phyloP scores from a whole-genome alignment of 2,797 vertebrate genomes.

The Pelochelys cantorii region DNA sequence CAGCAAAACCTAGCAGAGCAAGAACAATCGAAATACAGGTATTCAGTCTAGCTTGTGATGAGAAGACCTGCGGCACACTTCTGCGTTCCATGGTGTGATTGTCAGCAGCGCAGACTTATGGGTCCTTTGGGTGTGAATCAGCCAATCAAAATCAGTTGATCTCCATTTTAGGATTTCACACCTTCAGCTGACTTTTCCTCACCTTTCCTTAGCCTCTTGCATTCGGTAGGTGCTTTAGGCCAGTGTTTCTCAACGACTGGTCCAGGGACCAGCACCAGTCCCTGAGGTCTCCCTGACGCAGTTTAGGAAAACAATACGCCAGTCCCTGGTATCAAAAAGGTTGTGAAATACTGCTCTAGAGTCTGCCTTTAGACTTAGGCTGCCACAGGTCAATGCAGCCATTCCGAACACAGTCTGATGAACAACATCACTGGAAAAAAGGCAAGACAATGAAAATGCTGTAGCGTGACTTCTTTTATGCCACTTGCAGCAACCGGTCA shows the following conservation, averaged over 20 bases:
- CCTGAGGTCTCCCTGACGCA: background rate
- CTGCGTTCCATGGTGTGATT: background rate
- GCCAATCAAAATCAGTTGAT: background rate
- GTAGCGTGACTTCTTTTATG: background rate
- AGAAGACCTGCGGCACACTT: background rate
- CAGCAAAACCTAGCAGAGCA: background rate
- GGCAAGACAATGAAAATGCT: background rate
- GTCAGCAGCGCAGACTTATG: background rate
- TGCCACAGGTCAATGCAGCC: background rate
- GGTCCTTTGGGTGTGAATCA: too few relatives aligned
- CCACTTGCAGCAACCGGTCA: background rate
- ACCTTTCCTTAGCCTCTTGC: background rate
- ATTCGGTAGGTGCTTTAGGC: background rate
- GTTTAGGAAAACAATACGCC: background rate
- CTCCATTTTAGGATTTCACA: background rate
- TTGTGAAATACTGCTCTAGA: background rate
- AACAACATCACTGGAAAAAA: background rate
- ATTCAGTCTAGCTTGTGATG: background rate
- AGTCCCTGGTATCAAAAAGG: background rate
- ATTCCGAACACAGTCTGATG: background rate
- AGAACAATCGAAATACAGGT: background rate
- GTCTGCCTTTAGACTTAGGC: background rate
- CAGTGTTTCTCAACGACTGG: background rate
- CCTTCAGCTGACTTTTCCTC: background rate
- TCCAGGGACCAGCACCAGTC: background rate